phyloP scores from a whole-genome alignment of 2,113 vertebrate genomes.

The Morone saxatilis region DNA sequence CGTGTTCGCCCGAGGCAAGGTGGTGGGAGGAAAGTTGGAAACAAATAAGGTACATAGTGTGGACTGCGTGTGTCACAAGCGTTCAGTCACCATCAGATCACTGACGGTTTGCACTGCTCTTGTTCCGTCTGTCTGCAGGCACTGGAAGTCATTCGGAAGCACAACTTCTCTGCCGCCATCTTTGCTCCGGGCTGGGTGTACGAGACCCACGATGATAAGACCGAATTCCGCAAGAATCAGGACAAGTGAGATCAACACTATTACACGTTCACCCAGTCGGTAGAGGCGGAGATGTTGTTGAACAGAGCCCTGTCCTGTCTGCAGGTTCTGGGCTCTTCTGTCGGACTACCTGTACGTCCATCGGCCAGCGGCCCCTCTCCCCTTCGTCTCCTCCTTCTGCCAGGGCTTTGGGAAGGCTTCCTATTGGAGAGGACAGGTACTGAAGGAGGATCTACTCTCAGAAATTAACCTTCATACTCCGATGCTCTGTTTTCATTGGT shows the following conservation, averaged over 20 bases:
- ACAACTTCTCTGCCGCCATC: slow-evolving; percentile 89
- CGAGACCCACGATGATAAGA: slow-evolving; percentile 85
- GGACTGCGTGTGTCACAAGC: fast-evolving
- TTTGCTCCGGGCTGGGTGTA: slow-evolving; percentile 99
- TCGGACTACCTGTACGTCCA: slow-evolving; percentile 85
- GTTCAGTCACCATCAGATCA: no score
- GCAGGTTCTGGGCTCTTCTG: slow-evolving; percentile 91
- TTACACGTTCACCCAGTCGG: no score
- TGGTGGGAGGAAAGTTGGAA: slow-evolving; percentile 90
- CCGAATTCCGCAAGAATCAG: slow-evolving; percentile 90
- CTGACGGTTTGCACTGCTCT: not conserved
- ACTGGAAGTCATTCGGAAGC: slow-evolving; percentile 89
- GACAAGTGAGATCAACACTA: slow-evolving; percentile 86
- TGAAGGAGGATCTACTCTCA: no score
- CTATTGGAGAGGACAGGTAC: slow-evolving; percentile 89
- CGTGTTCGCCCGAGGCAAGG: slow-evolving; percentile 91
- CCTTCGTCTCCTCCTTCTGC: slow-evolving; percentile 93
- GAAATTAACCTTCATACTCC: no score
- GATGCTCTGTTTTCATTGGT: no score
- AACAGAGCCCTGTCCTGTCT: not conserved
- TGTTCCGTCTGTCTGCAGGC: slow-evolving; percentile 80
- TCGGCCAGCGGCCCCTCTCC: slow-evolving; percentile 83
- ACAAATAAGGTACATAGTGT: slow-evolving; percentile 86
- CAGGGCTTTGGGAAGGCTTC: slow-evolving; percentile 91
- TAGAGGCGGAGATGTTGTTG: not conserved